A percentile compares a stretch with the other conserved stretches of the same genome.
These are phyloP conservation scores for Drosophila anomelani DNA, from an alignment of 2,888 invertebrate species.

Conservation along the genomic window DNA sequence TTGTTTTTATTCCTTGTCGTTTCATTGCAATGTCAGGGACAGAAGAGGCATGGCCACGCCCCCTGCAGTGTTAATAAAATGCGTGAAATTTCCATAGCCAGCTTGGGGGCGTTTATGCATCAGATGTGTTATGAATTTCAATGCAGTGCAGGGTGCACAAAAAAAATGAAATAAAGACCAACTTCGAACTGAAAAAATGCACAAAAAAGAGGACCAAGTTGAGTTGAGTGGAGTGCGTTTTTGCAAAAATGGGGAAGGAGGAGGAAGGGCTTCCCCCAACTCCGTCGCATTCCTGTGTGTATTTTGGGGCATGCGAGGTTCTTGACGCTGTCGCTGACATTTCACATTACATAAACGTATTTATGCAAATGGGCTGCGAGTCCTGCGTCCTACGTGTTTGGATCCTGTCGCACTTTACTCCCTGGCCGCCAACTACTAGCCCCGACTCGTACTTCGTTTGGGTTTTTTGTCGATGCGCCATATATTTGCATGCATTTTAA, in stretches of 20 bases:
- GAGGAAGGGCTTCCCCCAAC: slow-evolving; percentile 15
- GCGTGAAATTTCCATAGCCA: slow-evolving; percentile 71
- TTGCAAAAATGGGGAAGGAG: slow-evolving; percentile 38
- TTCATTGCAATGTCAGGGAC: slow-evolving; percentile 29
- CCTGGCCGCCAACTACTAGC: slow-evolving; percentile 23
- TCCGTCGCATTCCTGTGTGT: slow-evolving; percentile 2
- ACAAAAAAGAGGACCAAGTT: slow-evolving; percentile 4
- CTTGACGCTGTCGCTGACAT: slow-evolving; percentile 76
- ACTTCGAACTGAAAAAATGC: slow-evolving; percentile 27
- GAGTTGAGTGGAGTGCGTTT: slow-evolving; percentile 53
- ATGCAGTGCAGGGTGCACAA: slow-evolving; percentile 47
- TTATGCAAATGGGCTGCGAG: slow-evolving; percentile 75
- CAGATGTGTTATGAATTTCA: slow-evolving; percentile 80
- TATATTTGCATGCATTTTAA: slow-evolving; percentile 81
- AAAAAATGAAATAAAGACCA: slow-evolving; percentile 18
- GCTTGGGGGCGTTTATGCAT: slow-evolving; percentile 75
- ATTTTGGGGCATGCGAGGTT: slow-evolving; percentile 33
- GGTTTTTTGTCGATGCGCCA: slow-evolving; percentile 61
- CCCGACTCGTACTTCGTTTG: slow-evolving; percentile 3
- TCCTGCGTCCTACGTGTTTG: slow-evolving; percentile 59
- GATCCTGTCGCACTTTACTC: slow-evolving; percentile 9
- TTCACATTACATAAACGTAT: slow-evolving; percentile 78
- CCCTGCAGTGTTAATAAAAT: slow-evolving; percentile 55
- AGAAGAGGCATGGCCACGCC: slow-evolving; percentile 41
- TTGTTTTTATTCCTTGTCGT: not conserved